Percentiles rank a stretch among this genome's conserved stretches.
These are phyloP conservation scores for Pontoporia blainvillei DNA, from an alignment of 2,113 vertebrate genomes.

Conservation along the genomic window DNA sequence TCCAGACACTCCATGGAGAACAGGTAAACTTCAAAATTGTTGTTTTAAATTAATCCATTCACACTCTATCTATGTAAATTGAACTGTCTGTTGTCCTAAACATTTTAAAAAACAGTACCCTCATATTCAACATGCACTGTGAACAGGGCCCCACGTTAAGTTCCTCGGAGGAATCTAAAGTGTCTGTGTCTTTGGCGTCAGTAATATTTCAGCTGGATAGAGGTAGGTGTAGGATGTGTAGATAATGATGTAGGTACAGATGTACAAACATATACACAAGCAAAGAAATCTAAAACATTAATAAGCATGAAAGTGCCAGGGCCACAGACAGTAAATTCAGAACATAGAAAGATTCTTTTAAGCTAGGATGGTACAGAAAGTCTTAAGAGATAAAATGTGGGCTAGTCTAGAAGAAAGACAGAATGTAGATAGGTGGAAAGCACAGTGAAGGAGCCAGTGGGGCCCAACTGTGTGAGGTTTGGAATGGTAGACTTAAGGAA, in stretches of 20 bases:
- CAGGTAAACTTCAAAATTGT: constrained; percentile 82
- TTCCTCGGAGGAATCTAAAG: not conserved
- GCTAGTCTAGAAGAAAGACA: not conserved
- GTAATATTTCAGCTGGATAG: not conserved
- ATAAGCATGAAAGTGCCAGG: not conserved
- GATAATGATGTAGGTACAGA: too few relatives aligned
- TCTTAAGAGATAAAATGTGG: not conserved
- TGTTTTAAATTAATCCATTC: not conserved
- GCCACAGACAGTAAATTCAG: not conserved
- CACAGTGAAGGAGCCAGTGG: not conserved
- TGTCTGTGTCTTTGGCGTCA: not conserved
- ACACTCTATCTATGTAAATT: not conserved
- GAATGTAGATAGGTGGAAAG: not conserved
- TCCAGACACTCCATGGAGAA: constrained; percentile 91
- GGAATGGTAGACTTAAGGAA: not conserved
- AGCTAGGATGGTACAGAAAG: not conserved
- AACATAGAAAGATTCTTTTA: not conserved
- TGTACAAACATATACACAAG: not conserved
- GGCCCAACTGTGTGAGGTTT: not conserved
- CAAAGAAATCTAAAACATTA: not conserved
- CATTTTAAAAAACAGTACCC: not conserved
- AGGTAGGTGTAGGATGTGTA: not conserved
- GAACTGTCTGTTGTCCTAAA: not conserved
- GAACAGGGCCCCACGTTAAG: rapidly evolving
- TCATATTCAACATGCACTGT: not conserved